phyloP scores from a whole-genome alignment of 2,888 invertebrate genomes.

The Digitonthophagus gazella region DNA sequence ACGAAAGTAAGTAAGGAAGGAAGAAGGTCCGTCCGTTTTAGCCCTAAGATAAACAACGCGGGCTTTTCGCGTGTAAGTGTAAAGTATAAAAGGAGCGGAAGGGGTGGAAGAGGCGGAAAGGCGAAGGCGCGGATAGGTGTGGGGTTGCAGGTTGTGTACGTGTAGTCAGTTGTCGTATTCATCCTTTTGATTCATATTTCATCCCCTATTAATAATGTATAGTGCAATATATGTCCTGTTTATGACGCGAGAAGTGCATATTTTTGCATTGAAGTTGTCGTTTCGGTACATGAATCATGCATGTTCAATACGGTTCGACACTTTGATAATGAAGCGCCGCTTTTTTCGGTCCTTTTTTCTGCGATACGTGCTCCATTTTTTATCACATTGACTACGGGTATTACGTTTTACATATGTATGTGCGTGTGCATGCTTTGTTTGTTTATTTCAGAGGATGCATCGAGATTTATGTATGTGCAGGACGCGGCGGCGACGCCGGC shows the following conservation, averaged over 20 bases:
- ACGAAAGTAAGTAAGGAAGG: not conserved
- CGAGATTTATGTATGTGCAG: constrained; percentile 32
- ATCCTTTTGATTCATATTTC: constrained; percentile 50
- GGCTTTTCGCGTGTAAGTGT: constrained; percentile 14
- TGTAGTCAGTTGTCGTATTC: constrained; percentile 25
- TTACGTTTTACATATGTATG: constrained; percentile 45
- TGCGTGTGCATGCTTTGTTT: constrained; percentile 34
- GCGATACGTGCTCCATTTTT: constrained; percentile 44
- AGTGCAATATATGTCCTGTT: constrained; percentile 51
- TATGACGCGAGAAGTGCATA: constrained; percentile 52
- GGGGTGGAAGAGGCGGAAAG: not conserved
- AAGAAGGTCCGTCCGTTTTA: constrained; percentile 13
- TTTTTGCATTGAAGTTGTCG: constrained; percentile 52
- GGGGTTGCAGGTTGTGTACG: constrained; percentile 24
- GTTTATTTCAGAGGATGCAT: constrained; percentile 33
- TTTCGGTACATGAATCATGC: constrained; percentile 51
- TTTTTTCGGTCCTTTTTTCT: constrained; percentile 32
- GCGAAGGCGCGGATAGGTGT: constrained; percentile 2
- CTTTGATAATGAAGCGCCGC: constrained; percentile 50
- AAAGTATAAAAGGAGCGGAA: constrained; percentile 9
- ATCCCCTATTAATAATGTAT: constrained; percentile 51
- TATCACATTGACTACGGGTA: constrained; percentile 43
- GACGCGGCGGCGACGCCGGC: constrained; percentile 7
- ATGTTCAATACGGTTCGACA: constrained; percentile 52
- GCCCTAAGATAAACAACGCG: constrained; percentile 8